A percentile compares a stretch with the other conserved stretches of the same genome.
Conservation (phyloP, 1,140 invertebrate species). For the Drosophila nigrodunni region DNA sequence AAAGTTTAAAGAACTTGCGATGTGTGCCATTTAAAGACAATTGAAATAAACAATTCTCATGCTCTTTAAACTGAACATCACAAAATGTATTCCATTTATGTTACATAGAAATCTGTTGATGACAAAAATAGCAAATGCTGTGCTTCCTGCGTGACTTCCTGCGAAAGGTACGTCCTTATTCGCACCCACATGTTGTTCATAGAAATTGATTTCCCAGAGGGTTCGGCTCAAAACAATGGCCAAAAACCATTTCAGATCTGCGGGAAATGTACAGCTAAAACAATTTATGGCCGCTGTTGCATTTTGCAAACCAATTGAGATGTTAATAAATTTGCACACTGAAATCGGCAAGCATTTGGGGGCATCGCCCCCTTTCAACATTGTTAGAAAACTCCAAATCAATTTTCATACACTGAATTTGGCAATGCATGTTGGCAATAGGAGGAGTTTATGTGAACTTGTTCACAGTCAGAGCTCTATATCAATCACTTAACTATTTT, state of each 20-base stretch:
- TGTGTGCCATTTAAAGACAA: no score
- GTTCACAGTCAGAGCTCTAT: constrained; percentile 45
- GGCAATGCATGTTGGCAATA: constrained; percentile 14
- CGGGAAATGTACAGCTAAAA: constrained; percentile 7
- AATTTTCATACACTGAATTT: constrained; percentile 52
- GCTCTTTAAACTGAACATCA: no score
- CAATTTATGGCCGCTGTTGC: constrained; percentile 41
- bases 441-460: not conserved
- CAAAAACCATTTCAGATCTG: constrained; percentile 28
- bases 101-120: constrained; percentile 12
- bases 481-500: constrained; percentile 76
- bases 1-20: no score
- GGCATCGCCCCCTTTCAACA: not conserved
- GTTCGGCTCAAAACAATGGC: constrained; percentile 19
- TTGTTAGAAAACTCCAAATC: constrained; percentile 46
- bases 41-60: no score
- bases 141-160: constrained; percentile 1
- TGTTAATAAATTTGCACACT: constrained; percentile 49
- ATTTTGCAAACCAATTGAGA: constrained; percentile 44
- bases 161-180: not conserved
- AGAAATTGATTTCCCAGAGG: not conserved
- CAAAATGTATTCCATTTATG: no score
- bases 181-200: not conserved
- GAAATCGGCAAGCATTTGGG: constrained; percentile 12
- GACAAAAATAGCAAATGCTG: constrained; percentile 10